Conservation (phyloP, 2,113 vertebrate species). For the Paramisgurnus dabryanus region DNA sequence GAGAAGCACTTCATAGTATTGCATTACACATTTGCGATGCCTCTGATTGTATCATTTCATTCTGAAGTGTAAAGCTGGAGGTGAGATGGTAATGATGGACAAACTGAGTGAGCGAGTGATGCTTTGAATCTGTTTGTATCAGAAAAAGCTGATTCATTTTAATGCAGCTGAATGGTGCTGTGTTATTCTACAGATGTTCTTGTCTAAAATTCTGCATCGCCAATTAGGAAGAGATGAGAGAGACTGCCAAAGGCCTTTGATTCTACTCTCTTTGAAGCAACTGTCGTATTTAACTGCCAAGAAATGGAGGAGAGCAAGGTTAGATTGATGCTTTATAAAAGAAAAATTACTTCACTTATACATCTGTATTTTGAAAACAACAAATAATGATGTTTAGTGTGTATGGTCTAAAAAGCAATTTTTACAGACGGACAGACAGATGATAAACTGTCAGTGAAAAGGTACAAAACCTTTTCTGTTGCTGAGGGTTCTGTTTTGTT, state of each 20-base stretch:
- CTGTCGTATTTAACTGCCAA: conserved; percentile 66
- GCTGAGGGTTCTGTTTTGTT: too few relatives aligned
- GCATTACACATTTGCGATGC: background rate
- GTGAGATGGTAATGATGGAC: background rate
- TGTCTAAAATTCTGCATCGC: conserved; percentile 52
- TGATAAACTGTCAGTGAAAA: too few relatives aligned
- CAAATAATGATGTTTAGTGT: background rate
- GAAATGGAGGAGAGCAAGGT: conserved; percentile 70
- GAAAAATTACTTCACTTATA: conserved; percentile 52
- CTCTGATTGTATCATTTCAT: conserved; percentile 11
- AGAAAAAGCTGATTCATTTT: conserved; percentile 29
- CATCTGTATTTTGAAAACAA: background rate
- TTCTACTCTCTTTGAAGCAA: conserved; percentile 68
- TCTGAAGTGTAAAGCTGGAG: background rate
- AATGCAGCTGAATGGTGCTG: conserved; percentile 13
- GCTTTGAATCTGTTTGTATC: background rate
- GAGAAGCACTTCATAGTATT: background rate
- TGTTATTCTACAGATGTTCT: conserved; percentile 58
- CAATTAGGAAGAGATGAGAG: conserved; percentile 63
- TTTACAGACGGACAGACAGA: too few relatives aligned
- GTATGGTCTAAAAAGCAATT: too few relatives aligned
- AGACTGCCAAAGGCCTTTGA: conserved; percentile 56
- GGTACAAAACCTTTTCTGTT: too few relatives aligned
- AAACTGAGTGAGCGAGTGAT: background rate
- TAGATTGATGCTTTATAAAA: conserved; percentile 62